Percentiles rank a stretch among this genome's conserved stretches.
These are phyloP conservation scores for Magallana nippona DNA, from an alignment of 2,888 invertebrate genomes.

Conservation along the genomic window DNA sequence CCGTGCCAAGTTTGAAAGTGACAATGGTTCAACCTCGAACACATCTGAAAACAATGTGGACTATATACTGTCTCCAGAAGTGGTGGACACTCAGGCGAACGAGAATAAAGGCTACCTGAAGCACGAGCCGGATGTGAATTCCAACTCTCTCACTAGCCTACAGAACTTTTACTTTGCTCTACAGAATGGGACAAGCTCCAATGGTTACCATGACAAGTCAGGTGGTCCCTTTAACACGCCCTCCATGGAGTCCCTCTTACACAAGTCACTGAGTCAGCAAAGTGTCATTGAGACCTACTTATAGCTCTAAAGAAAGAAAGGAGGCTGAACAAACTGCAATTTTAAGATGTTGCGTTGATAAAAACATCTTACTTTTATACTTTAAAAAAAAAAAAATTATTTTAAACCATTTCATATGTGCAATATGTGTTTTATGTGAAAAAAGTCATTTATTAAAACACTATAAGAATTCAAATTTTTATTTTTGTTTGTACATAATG, in stretches of 20 bases:
- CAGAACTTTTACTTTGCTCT: constrained; percentile 53
- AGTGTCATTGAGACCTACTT: constrained; percentile 53
- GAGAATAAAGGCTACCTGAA: constrained; percentile 36
- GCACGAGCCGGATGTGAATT: constrained; percentile 54
- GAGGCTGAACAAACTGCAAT: no score
- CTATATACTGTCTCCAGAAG: constrained; percentile 22
- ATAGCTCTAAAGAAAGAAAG: neutral
- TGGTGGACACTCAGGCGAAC: neutral
- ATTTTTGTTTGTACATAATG: no score
- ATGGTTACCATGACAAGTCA: neutral
- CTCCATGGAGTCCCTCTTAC: constrained; percentile 41
- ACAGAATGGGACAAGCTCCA: constrained; percentile 35
- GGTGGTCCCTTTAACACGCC: neutral
- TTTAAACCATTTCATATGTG: no score
- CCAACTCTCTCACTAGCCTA: constrained; percentile 62
- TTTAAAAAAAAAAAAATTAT: no score
- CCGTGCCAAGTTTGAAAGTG: constrained; percentile 34
- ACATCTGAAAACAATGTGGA: neutral
- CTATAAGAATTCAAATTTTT: no score
- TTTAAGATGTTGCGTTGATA: no score
- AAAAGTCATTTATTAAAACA: no score
- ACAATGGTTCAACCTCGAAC: neutral
- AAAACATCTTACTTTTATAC: no score
- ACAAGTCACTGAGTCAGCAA: constrained; percentile 50
- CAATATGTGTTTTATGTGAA: no score